Conservation (phyloP, 2,113 vertebrate species). For the cattle (Bos taurus) region ARS-UCD2.0 NC_037349.1:39966001-39966500, state of each 20-base stretch:
- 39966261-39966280: background rate
- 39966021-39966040: slow-evolving; percentile 32
- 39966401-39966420: background rate
- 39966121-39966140: background rate
- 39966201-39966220: background rate
- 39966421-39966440: background rate
- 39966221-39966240: background rate
- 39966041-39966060: background rate
- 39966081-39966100: background rate
- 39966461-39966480: background rate
- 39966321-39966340: background rate
- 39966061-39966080: background rate
- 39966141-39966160: background rate
- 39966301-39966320: background rate
- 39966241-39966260: background rate
- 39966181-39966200: background rate
- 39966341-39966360: background rate
- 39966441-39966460: background rate
- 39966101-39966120: background rate
- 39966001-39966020: slow-evolving; percentile 26
- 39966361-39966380: background rate
- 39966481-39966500: background rate
- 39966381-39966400: background rate
- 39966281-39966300: background rate
- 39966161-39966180: background rate